These are phyloP conservation scores for Urechis unicinctus DNA, from an alignment of 2,888 invertebrate genomes.

Conservation along the genomic window DNA sequence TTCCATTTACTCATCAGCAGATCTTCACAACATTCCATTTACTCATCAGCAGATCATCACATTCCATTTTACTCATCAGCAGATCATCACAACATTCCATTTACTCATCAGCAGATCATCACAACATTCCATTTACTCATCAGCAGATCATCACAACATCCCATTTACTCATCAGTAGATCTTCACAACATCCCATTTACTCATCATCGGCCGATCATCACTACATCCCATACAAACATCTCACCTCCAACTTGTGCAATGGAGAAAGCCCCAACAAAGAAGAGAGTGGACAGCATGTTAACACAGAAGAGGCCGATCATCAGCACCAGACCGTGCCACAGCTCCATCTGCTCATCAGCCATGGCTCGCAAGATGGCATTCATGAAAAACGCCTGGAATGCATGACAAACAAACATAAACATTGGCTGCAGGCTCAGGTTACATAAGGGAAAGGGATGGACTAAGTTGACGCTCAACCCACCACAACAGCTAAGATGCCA, in stretches of 20 bases:
- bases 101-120: too few relatives aligned
- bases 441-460: not conserved
- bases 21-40: too few relatives aligned
- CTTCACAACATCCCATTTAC: too few relatives aligned
- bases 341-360: not conserved
- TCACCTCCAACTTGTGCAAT: conserved; percentile 14
- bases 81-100: too few relatives aligned
- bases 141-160: too few relatives aligned
- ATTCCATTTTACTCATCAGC: too few relatives aligned
- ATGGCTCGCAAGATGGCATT: conserved; percentile 4
- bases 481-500: conserved; percentile 1
- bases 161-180: too few relatives aligned
- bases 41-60: too few relatives aligned
- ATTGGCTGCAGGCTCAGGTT: not conserved
- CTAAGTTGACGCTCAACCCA: not conserved
- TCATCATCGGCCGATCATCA: too few relatives aligned
- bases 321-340: conserved; percentile 9
- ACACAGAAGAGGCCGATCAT: conserved; percentile 11
- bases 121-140: too few relatives aligned
- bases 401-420: not conserved
- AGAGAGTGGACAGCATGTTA: conserved; percentile 9
- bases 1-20: too few relatives aligned
- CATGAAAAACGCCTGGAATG: conserved; percentile 12
- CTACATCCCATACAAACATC: too few relatives aligned
- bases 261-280: conserved; percentile 11